Base-by-base conservation (phyloP, 1,140 invertebrate genomes). In the Cotesia typhae region DNA sequence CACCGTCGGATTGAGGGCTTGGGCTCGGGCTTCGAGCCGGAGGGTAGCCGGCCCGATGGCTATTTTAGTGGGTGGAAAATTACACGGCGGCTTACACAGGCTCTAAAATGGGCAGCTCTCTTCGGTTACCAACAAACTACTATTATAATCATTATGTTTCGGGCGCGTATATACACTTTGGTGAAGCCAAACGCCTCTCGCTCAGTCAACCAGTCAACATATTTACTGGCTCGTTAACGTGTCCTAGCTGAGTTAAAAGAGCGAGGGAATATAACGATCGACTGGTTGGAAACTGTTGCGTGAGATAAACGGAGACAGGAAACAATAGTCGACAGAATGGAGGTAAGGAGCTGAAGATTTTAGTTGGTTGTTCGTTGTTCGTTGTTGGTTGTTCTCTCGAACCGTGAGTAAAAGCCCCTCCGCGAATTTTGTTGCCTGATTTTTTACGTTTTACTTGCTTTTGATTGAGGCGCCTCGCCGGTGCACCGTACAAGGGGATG, bases 11-110 rank as follows among this genome's bases (percentile, higher is more conserved):
- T 85, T 80, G 81, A 7, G 82, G 79, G 80, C 77, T 67, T 76
- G 52, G 28, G 28, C 28, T 76, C 73, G 79, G 75, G 84, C 85
- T 80, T 81, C 2, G 82, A 79, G 80, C 77, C 66, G 76, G 52
- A n/a, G 67, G 64, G 51, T 52, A 68, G 73, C 38, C 80, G 79
- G 79, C 78, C 78, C 81, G 80, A 86, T 86, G 85, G 85, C 84
- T 86, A 86, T 86, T 87, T 87, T 87, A 87, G 85, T 86, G 84
- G 85, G 85, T 87, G 85, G 85, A 86, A 86, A 87, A 87, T 87
- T 87, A 87, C 84, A 87, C 79, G 82, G 85, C 85, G 85, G 84
- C 84, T 83, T 85, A 81, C 73, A 84, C 83, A 85, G 85, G 82
- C 82, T 85, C 84, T 87, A 85, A 86, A 86, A 87, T 86, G 82